These are phyloP conservation scores for Nicator chloris DNA, from an alignment of 2,113 vertebrate genomes.

Conservation along the genomic window DNA sequence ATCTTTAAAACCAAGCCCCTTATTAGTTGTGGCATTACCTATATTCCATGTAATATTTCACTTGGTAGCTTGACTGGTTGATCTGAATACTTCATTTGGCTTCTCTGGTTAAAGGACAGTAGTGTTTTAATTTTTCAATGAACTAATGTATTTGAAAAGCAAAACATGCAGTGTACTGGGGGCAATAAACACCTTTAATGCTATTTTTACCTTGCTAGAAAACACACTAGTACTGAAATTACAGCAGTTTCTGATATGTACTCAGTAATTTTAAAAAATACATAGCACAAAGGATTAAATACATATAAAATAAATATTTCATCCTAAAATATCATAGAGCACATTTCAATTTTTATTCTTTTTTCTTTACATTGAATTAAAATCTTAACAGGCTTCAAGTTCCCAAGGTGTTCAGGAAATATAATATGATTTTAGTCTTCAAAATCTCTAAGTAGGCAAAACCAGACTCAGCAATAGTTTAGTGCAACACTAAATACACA, in stretches of 20 bases:
- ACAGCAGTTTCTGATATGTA: not conserved
- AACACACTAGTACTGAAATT: not conserved
- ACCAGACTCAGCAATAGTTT: not conserved
- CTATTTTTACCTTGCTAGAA: not conserved
- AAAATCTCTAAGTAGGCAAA: not conserved
- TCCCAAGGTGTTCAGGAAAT: not conserved
- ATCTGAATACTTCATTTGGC: slow-evolving; percentile 56
- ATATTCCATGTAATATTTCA: slow-evolving; percentile 74
- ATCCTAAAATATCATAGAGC: not conserved
- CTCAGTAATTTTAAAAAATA: not conserved
- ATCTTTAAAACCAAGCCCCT: not conserved
- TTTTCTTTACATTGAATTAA: not conserved
- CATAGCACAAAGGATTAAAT: not conserved
- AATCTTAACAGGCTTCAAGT: not conserved
- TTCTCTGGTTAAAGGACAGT: slow-evolving; percentile 51
- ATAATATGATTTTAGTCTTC: not conserved
- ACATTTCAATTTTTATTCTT: not conserved
- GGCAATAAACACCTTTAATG: not conserved
- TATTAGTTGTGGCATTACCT: slow-evolving; percentile 36
- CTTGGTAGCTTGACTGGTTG: slow-evolving; percentile 63
- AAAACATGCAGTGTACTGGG: not conserved
- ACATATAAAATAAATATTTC: not conserved
- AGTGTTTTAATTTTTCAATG: not conserved
- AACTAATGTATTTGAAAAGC: not conserved
- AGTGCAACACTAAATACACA: not conserved